Conservation (phyloP, 2,888 invertebrate genomes). For the Argynnis bischoffii region DNA sequence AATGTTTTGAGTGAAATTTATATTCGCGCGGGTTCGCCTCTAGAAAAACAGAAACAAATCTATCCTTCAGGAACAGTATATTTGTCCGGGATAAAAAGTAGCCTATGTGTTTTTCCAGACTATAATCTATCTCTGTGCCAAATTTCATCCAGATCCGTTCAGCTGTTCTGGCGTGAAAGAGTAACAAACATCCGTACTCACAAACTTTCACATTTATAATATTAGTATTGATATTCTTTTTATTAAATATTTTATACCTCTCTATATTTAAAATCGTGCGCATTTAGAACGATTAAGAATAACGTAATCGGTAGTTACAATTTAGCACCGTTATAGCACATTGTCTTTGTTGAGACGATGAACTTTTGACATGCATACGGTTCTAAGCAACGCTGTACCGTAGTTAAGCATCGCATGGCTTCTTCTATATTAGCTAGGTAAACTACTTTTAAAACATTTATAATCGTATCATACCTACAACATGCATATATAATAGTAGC, state of each 20-base stretch:
- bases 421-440: not conserved
- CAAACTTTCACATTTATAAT: too few relatives aligned
- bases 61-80: too few relatives aligned
- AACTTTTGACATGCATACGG: slow-evolving; percentile 23
- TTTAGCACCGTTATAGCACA: slow-evolving; percentile 20
- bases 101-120: too few relatives aligned
- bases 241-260: not conserved
- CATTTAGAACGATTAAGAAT: slow-evolving; percentile 1
- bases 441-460: not conserved
- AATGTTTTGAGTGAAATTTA: too few relatives aligned
- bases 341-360: slow-evolving; percentile 18
- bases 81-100: too few relatives aligned
- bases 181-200: too few relatives aligned
- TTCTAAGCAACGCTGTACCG: slow-evolving; percentile 14
- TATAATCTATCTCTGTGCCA: too few relatives aligned
- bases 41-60: too few relatives aligned
- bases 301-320: slow-evolving; percentile 9
- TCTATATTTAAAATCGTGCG: not conserved
- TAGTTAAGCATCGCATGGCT: slow-evolving; percentile 4
- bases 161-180: too few relatives aligned
- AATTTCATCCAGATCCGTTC: too few relatives aligned
- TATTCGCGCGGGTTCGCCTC: too few relatives aligned
- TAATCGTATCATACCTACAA: not conserved
- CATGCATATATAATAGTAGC: not conserved
- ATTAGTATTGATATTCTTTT: too few relatives aligned